Base-by-base conservation (phyloP, 2,797 vertebrate genomes). In the Hyperoplus immaculatus region DNA sequence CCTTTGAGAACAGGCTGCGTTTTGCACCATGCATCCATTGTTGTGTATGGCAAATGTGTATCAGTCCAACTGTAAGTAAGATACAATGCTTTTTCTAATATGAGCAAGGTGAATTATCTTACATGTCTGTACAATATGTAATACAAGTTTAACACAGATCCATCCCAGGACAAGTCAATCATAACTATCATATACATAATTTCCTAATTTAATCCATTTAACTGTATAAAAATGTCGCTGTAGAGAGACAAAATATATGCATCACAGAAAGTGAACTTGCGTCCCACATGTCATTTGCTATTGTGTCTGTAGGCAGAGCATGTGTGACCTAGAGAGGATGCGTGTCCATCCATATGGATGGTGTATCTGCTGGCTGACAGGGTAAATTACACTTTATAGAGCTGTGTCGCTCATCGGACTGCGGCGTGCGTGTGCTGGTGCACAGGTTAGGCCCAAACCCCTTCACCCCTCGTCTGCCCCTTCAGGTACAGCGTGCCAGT, bases 381-480 rank as follows among this genome's bases (percentile, higher is more conserved):
- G 80, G 77, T 83, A 83, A 91, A 92, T 82, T 56, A 88, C 83
- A 90, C 81, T 89, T 88, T 84, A 85, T 83, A 87, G 85, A 88
- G 79, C 61, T 14, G 75, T 59, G 77, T 59, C 72, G 57, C 82
- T 89, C 83, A 76, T 80, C 64, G 57, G 69, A 54, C 77, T 60
- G 51, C 47, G 21, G 51, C 47, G 21, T 55, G 55, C 65, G 72
- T 75, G 72, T 63, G 67, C 74, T 12, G 56, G 69, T 75, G 74
- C n/a, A 59, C 58, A 80, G 85, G 78, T 80, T 64, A 81, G 79
- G 70, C 80, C 80, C 66, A 75, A 87, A 86, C 78, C 88, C 29
- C 75, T 85, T 90, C 83, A 84, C 87, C 91, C 63, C 75, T 51
- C 58, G 78, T 80, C 81, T 85, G 87, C 76, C 84, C 82, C 82